Evolutionary conservation across 2,888 invertebrate species (phyloP).

Genomic region (Mesorhabditis spiculigera): DNA sequence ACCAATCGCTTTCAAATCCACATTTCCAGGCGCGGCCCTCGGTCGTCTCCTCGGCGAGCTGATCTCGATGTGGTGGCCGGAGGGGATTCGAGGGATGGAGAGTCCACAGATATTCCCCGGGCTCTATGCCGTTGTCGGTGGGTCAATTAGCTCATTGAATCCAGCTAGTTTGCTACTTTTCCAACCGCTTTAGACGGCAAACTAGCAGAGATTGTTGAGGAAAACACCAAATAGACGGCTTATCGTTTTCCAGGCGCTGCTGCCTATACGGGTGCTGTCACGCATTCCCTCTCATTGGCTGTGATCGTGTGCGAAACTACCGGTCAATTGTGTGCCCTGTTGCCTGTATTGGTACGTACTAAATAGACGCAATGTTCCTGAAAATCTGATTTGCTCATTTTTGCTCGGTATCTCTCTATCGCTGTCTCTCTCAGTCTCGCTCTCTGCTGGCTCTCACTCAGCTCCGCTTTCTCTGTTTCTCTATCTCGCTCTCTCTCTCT

Average conservation of each 20-base stretch:
- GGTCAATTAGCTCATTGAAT: constrained; percentile 18
- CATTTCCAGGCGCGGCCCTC: constrained; percentile 6
- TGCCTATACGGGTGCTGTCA: constrained; percentile 91
- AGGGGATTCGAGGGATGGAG: constrained; percentile 75
- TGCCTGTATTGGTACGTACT: constrained; percentile 80
- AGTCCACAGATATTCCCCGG: constrained; percentile 83
- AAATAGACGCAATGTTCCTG: not conserved
- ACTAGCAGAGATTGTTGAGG: not conserved
- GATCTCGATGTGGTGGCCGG: constrained; percentile 88
- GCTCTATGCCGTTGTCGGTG: constrained; percentile 90
- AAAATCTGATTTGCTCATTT: no score
- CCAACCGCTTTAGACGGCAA: not conserved
- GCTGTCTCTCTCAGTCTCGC: no score
- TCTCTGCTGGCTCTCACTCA: no score
- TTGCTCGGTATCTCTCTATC: no score
- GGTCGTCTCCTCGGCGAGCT: constrained; percentile 57
- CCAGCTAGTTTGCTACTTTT: not conserved
- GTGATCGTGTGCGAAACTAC: constrained; percentile 98
- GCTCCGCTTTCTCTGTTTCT: no score
- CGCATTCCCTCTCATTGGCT: constrained; percentile 93
- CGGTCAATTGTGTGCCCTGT: constrained; percentile 92
- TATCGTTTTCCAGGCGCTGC: constrained; percentile 65
- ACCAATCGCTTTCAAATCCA: not conserved
- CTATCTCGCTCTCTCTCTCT: no score
- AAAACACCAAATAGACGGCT: not conserved